These are phyloP conservation scores for Dicaeum eximium DNA, from an alignment of 2,113 vertebrate species.

Conservation along the genomic window DNA sequence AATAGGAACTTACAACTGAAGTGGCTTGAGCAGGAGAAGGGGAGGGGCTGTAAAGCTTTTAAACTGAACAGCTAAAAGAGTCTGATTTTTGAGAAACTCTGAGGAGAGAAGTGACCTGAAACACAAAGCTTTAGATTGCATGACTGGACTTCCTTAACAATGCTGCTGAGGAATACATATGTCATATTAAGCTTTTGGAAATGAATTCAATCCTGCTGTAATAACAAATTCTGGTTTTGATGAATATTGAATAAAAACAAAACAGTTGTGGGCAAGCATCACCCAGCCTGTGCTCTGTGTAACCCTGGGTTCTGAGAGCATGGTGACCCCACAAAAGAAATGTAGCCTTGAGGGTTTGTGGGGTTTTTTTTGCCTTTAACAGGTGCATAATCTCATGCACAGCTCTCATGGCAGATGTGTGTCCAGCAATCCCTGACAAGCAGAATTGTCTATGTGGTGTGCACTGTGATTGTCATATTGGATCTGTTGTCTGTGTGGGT, in stretches of 20 bases:
- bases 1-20: not conserved
- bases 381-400: not conserved
- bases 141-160: not conserved
- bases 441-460: not conserved
- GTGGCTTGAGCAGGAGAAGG: not conserved
- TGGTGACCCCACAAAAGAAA: not conserved
- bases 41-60: not conserved
- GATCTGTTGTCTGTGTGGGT: not conserved
- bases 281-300: fast-evolving
- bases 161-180: not conserved
- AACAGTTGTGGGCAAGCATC: not conserved
- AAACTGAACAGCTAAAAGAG: not conserved
- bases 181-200: not conserved
- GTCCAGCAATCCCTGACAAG: not conserved
- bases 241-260: not conserved
- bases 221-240: not conserved
- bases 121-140: not conserved
- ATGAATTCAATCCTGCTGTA: not conserved
- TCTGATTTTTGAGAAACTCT: not conserved
- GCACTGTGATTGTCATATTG: not conserved
- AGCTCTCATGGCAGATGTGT: not conserved
- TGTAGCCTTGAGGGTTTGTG: not conserved
- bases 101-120: not conserved
- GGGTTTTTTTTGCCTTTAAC: not conserved
- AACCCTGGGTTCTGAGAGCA: not conserved